A percentile compares a stretch with the other conserved stretches of the same genome.
These are phyloP conservation scores for Fragum whitleyi DNA, from an alignment of 2,888 invertebrate species.

Conservation along the genomic window DNA sequence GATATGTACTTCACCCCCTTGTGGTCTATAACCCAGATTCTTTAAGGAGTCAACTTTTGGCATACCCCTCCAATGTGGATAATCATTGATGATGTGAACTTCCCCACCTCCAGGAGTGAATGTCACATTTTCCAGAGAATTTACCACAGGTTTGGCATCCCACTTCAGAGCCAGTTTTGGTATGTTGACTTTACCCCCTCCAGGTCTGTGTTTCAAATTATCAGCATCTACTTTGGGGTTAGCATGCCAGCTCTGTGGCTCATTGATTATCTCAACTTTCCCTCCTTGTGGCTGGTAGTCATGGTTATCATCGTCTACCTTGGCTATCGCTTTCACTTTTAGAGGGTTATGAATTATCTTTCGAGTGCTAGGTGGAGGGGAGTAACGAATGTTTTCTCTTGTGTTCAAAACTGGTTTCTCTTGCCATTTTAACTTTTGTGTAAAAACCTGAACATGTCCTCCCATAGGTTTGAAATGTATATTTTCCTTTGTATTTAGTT, in stretches of 20 bases:
- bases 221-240: conserved; percentile 76
- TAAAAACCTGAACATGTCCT: conserved; percentile 61
- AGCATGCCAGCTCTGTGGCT: conserved; percentile 55
- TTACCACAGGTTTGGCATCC: conserved; percentile 84
- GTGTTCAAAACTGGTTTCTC: conserved; percentile 68
- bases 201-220: conserved; percentile 70
- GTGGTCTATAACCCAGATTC: conserved; percentile 70
- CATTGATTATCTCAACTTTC: conserved; percentile 66
- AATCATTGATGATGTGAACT: conserved; percentile 65
- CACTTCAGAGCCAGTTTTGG: conserved; percentile 60
- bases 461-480: conserved; percentile 76
- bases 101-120: conserved; percentile 89
- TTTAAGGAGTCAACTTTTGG: conserved; percentile 74
- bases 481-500: conserved; percentile 96
- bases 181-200: conserved; percentile 74
- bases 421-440: conserved; percentile 71
- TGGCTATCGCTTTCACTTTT: conserved; percentile 66
- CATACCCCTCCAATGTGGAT: conserved; percentile 55
- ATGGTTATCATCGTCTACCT: conserved; percentile 73
- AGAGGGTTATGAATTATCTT: conserved; percentile 57
- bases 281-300: conserved; percentile 90
- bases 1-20: conserved; percentile 59
- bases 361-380: conserved; percentile 57
- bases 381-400: conserved; percentile 56
- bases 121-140: conserved; percentile 93